A percentile compares a stretch with the other conserved stretches of the same genome.
Conservation (phyloP, 2,797 vertebrate species). For the Ctenopoma kingsleyae region DNA sequence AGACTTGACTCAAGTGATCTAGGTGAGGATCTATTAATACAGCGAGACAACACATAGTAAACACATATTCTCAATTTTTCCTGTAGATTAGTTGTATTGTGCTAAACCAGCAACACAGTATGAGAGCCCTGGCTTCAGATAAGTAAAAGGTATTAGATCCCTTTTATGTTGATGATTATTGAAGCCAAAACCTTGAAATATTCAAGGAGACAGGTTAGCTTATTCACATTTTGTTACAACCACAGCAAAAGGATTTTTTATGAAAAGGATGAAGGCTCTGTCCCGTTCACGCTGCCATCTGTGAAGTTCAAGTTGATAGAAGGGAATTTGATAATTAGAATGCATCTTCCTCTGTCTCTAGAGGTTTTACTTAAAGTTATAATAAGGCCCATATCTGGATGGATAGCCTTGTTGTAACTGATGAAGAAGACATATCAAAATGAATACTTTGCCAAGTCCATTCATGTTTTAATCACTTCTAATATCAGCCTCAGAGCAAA, state of each 20-base stretch:
- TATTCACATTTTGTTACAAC: slow-evolving; percentile 9
- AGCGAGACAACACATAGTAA: background rate
- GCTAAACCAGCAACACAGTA: background rate
- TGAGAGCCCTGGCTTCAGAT: slow-evolving; percentile 1
- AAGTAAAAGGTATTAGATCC: background rate
- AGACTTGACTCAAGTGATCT: slow-evolving; percentile 4
- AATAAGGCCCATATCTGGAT: slow-evolving; percentile 46
- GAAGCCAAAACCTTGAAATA: slow-evolving; percentile 13
- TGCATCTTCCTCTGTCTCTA: slow-evolving; percentile 16
- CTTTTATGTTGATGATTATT: slow-evolving; percentile 15
- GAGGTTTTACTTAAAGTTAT: slow-evolving; percentile 39
- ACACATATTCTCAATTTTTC: background rate
- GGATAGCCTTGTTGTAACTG: slow-evolving; percentile 48
- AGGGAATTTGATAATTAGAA: slow-evolving; percentile 31
- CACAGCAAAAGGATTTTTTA: slow-evolving; percentile 8
- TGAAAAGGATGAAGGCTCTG: slow-evolving; percentile 10
- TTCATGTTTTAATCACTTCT: slow-evolving; percentile 60
- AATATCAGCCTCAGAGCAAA: slow-evolving; percentile 59
- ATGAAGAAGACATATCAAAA: slow-evolving; percentile 56
- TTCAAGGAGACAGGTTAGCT: slow-evolving; percentile 10
- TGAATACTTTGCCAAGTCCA: slow-evolving; percentile 55
- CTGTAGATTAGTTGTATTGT: slow-evolving; percentile 1
- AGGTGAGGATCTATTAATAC: slow-evolving; percentile 9
- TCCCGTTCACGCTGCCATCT: slow-evolving; percentile 11
- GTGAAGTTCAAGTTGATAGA: slow-evolving; percentile 22